phyloP scores from a whole-genome alignment of 1,140 invertebrate genomes.

The Neotoxoptera formosana region DNA sequence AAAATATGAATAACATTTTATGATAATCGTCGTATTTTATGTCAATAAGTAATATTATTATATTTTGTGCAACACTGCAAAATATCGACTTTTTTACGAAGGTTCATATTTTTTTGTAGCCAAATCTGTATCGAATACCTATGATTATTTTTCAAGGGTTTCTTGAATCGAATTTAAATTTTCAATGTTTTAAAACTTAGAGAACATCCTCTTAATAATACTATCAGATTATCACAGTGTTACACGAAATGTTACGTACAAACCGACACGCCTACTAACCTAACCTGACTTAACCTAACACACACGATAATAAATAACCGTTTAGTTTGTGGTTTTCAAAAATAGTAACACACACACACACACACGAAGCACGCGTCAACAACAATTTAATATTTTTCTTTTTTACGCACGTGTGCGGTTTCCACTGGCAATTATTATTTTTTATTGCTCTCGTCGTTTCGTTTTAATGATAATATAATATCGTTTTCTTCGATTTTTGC shows the following conservation, averaged over 20 bases:
- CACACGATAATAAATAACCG: background rate
- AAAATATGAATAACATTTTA: background rate
- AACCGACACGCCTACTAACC: background rate
- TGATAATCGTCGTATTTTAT: too few species aligned
- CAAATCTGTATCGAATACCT: background rate
- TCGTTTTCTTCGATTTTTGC: background rate
- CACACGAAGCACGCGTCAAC: background rate
- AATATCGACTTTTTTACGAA: background rate
- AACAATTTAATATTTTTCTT: background rate
- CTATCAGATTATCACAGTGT: background rate
- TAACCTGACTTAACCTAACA: background rate
- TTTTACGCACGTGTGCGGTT: background rate
- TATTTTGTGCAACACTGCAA: background rate
- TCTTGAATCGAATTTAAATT: background rate
- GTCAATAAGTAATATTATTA: background rate
- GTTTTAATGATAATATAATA: background rate
- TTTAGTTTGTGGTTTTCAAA: slow-evolving; percentile 10
- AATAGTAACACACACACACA: background rate
- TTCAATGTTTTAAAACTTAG: background rate
- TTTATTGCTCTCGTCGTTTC: background rate
- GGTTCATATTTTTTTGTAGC: background rate
- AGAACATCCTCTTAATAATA: background rate
- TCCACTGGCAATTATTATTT: background rate
- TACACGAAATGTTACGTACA: background rate
- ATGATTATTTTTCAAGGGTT: background rate